Conservation (phyloP, 2,797 vertebrate genomes). For the Varecia variegata region DNA sequence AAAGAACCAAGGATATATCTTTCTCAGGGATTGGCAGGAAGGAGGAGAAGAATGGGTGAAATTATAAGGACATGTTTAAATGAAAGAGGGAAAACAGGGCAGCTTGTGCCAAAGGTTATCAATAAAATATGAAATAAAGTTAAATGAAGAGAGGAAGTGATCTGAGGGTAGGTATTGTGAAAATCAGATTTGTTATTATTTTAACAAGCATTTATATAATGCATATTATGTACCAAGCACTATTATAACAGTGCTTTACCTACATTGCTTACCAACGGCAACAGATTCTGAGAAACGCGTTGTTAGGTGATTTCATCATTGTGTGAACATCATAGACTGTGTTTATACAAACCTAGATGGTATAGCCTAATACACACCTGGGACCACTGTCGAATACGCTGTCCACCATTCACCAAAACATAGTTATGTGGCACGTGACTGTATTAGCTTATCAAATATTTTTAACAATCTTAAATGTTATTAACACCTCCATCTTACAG, state of each 20-base stretch:
- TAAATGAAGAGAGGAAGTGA: neutral
- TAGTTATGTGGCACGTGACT: neutral
- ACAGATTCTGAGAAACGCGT: neutral
- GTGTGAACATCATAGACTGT: neutral
- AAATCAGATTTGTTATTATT: neutral
- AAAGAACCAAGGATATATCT: neutral
- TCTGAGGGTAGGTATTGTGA: neutral
- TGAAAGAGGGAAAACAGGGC: neutral
- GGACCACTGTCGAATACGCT: neutral
- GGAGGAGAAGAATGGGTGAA: neutral
- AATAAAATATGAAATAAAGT: neutral
- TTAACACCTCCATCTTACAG: neutral
- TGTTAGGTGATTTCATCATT: neutral
- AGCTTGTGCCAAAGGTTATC: neutral
- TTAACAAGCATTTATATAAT: neutral
- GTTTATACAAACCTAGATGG: neutral
- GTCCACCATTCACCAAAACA: neutral
- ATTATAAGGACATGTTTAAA: neutral
- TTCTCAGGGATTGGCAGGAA: neutral
- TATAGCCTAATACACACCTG: neutral
- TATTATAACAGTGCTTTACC: neutral
- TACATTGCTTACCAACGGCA: neutral
- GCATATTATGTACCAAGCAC: neutral
- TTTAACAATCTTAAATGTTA: neutral
- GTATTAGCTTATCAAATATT: neutral